phyloP scores from a whole-genome alignment of 2,888 invertebrate species.

The Rhopalosiphum nymphaeae region DNA sequence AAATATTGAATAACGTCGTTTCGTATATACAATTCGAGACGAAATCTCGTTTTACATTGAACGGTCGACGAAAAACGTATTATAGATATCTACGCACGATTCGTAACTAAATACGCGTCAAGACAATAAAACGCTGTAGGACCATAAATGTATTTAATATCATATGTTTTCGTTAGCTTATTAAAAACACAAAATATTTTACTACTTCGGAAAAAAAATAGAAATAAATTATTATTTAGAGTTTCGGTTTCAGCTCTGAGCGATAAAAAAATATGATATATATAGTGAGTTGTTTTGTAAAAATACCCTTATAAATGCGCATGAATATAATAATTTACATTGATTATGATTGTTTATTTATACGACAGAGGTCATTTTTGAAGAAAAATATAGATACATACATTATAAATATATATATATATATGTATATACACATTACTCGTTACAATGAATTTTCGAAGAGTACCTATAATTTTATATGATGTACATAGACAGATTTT shows the following conservation, averaged over 20 bases:
- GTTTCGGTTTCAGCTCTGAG: neutral
- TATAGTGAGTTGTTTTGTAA: neutral
- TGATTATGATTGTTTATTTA: neutral
- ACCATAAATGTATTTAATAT: neutral
- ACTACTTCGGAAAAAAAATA: neutral
- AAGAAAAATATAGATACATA: neutral
- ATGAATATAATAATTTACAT: neutral
- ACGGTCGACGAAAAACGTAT: neutral
- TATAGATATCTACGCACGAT: neutral
- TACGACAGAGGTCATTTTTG: neutral
- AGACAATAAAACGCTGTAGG: conserved; percentile 29
- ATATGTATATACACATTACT: neutral
- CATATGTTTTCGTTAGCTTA: conserved; percentile 2
- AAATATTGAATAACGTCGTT: neutral
- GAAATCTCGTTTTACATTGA: conserved; percentile 23
- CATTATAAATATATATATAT: neutral
- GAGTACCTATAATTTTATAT: too few relatives aligned
- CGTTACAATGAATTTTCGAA: neutral
- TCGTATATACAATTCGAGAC: conserved; percentile 7
- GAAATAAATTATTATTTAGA: conserved; percentile 22
- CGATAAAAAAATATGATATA: conserved; percentile 23
- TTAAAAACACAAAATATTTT: conserved; percentile 51
- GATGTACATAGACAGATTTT: neutral
- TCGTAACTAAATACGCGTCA: neutral
- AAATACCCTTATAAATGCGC: neutral